These are phyloP conservation scores for Nymphalis c-album DNA, from an alignment of 2,888 invertebrate genomes.

Conservation along the genomic window DNA sequence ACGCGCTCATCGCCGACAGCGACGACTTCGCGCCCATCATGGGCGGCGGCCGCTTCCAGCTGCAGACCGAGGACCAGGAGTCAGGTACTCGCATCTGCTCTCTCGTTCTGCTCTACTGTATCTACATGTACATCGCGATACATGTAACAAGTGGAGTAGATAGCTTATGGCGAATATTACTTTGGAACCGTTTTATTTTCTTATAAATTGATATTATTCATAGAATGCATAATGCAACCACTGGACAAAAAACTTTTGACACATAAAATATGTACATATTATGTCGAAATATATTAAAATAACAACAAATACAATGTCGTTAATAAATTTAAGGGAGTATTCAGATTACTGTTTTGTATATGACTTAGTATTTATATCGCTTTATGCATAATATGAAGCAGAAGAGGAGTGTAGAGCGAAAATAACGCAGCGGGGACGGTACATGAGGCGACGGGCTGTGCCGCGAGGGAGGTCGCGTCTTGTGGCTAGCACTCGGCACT, in stretches of 20 bases:
- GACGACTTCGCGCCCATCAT: slow-evolving; percentile 89
- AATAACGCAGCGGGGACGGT: too few relatives aligned
- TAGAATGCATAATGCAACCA: too few relatives aligned
- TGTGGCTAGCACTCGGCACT: slow-evolving; percentile 87
- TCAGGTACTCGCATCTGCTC: slow-evolving; percentile 56
- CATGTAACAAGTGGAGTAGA: neutral
- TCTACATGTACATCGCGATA: neutral
- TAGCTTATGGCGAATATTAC: too few relatives aligned
- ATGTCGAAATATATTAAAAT: neutral
- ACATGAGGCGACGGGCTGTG: neutral
- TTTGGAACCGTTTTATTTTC: too few relatives aligned
- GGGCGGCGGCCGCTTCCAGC: slow-evolving; percentile 84
- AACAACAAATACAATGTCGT: neutral
- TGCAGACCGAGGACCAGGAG: slow-evolving; percentile 88
- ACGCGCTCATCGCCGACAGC: slow-evolving; percentile 87
- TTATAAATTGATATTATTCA: too few relatives aligned
- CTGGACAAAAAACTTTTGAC: too few relatives aligned
- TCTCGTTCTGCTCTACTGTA: neutral
- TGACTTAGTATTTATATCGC: too few relatives aligned
- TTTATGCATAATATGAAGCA: too few relatives aligned
- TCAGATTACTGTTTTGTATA: too few relatives aligned
- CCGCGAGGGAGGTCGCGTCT: slow-evolving; percentile 45
- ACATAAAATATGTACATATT: neutral
- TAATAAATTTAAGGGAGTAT: too few relatives aligned
- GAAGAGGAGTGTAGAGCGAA: too few relatives aligned